phyloP scores from a whole-genome alignment of 2,888 invertebrate genomes.

The Monoplex corrugatus region DNA sequence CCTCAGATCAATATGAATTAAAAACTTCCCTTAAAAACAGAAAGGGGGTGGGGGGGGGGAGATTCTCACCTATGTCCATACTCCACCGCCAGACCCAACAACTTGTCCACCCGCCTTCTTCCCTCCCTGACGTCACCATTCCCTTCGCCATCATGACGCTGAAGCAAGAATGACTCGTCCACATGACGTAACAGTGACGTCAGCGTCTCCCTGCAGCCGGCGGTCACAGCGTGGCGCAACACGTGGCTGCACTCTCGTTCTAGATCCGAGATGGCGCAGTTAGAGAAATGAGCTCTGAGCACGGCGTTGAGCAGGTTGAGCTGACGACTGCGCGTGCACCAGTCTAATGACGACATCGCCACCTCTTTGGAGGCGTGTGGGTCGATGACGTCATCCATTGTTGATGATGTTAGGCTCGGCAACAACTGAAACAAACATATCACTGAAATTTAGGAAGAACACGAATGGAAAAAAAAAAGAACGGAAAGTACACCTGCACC shows the following conservation, averaged over 20 bases:
- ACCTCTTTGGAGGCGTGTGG: conserved; percentile 25
- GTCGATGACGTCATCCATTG: conserved; percentile 9
- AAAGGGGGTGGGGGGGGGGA: too few species aligned
- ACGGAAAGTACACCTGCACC: neutral
- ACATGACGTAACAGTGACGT: conserved; percentile 42
- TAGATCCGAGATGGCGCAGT: conserved; percentile 32
- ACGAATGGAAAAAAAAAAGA: too few species aligned
- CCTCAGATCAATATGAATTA: too few species aligned
- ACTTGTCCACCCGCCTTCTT: conserved; percentile 23
- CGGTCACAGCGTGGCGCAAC: conserved; percentile 32
- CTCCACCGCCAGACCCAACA: conserved; percentile 41
- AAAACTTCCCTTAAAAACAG: too few species aligned
- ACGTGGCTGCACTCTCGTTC: conserved; percentile 25
- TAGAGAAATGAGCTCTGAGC: conserved; percentile 38
- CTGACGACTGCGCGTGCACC: conserved; percentile 41
- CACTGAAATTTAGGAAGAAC: too few species aligned
- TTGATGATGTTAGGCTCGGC: neutral
- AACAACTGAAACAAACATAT: neutral
- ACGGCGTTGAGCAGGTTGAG: conserved; percentile 24
- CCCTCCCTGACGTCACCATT: conserved; percentile 17
- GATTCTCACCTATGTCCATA: conserved; percentile 42
- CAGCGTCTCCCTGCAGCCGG: conserved; percentile 36
- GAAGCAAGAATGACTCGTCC: conserved; percentile 19
- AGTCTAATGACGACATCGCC: conserved; percentile 44
- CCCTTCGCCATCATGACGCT: neutral